A percentile compares a stretch with the other conserved stretches of the same genome.
Conservation (phyloP, 2,797 vertebrate species). For the Alauda arvensis region DNA sequence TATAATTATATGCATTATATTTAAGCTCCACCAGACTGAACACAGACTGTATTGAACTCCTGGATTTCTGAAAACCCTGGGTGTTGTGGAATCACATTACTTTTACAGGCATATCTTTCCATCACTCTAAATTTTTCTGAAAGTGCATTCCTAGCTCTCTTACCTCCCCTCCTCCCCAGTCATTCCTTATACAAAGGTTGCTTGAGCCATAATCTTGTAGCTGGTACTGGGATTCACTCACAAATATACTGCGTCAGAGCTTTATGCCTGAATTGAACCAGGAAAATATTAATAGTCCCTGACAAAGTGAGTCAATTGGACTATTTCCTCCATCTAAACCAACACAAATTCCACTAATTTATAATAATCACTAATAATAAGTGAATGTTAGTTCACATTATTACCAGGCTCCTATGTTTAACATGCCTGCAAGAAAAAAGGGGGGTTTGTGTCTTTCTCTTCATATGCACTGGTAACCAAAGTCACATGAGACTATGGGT, state of each 20-base stretch:
- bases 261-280: not conserved
- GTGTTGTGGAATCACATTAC: not conserved
- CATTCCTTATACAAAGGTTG: not conserved
- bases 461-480: fast-evolving
- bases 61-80: not conserved
- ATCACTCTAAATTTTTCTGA: not conserved
- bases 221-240: not conserved
- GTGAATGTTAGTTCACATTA: not conserved
- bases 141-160: not conserved
- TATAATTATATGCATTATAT: no score
- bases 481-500: not conserved
- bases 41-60: not conserved
- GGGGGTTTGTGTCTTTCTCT: fast-evolving
- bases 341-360: not conserved
- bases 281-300: not conserved
- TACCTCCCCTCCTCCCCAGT: not conserved
- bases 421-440: not conserved
- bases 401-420: not conserved
- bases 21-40: not conserved
- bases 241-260: not conserved
- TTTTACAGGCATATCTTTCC: not conserved
- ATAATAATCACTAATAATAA: no score
- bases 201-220: not conserved
- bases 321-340: not conserved
- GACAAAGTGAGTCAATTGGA: not conserved